Base-by-base conservation (phyloP, 1,140 invertebrate genomes). In the Aphaenogaster floridana region DNA sequence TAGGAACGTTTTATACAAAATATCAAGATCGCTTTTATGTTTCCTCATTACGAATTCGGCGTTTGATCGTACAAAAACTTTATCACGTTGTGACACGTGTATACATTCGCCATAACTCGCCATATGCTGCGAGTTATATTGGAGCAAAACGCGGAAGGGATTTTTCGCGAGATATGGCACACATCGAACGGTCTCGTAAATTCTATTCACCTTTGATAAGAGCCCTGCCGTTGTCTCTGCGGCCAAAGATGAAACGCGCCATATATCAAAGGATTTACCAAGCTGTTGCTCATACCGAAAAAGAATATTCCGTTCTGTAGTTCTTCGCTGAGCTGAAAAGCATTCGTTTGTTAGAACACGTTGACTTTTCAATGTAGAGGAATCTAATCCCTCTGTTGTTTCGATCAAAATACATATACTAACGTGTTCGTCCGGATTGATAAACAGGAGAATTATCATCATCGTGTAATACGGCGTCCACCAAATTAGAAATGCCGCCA, bases 381-480 rank as follows among this genome's bases (percentile, higher is more conserved):
- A 78, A 78, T 78, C 4, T 64, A 42, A 63, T 61, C 0, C 9
- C 1, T 21, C 13, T 63, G 9, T 45, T 34, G 3, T 15, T 48
- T 6, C 1, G 17, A 78, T 78, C n/a, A 79, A 79, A 57, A 5
- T 63, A 88, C 13, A 5, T 63, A 88, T 11, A 96, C 96, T 96
- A 94, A 97, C 97, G 86, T 96, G 96, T 93, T 97, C 95, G 87
- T 97, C 96, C 13, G 97, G 97, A 92, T 97, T 96, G 52, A 97
- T 95, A 93, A 98, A 98, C 92, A 98, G 97, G 89, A 97, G 97
- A 81, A 98, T 97, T 69, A 98, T 96, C 97, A 98, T 98, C 97
- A 97, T 97, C 15, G 98, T 96, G 93, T 99, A 98, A 94, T 99
- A 99, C 0, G 99, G 99, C 0, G 98, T 99, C 98, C 99, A 99